Evolutionary conservation across 2,113 vertebrate genomes (phyloP).

Genomic region (Paramormyrops kingsleyae): DNA sequence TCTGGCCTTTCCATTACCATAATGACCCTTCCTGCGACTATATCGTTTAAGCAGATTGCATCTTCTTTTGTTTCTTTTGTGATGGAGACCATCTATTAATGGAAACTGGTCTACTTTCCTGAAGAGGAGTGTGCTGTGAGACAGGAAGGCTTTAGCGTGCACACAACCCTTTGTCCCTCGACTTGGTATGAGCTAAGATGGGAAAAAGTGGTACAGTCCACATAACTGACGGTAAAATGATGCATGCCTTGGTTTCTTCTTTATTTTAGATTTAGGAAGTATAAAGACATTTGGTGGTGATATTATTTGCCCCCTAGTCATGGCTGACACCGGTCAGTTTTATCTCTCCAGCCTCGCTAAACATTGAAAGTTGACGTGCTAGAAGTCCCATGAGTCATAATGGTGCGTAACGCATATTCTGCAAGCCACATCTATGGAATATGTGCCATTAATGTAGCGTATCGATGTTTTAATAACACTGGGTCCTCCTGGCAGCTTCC

Average conservation of each 20-base stretch:
- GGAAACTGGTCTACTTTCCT: background rate
- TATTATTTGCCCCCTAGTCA: background rate
- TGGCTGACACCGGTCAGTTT: background rate
- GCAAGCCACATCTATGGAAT: slow-evolving; percentile 14
- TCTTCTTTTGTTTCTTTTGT: background rate
- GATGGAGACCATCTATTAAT: slow-evolving; percentile 7
- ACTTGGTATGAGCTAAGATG: background rate
- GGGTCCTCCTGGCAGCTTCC: background rate
- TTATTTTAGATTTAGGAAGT: background rate
- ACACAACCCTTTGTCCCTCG: background rate
- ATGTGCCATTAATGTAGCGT: background rate
- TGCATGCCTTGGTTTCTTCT: background rate
- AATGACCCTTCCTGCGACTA: background rate
- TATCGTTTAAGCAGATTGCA: background rate
- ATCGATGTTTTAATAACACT: slow-evolving; percentile 9
- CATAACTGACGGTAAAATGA: background rate
- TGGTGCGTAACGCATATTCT: slow-evolving; percentile 20
- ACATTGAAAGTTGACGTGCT: background rate
- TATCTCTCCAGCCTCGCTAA: background rate
- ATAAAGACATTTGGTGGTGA: background rate
- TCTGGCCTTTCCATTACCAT: slow-evolving; percentile 7
- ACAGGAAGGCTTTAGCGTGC: background rate
- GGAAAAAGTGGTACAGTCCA: background rate
- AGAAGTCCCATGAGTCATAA: background rate
- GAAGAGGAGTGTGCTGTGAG: background rate